Evolutionary conservation across 2,797 vertebrate genomes (phyloP), one percentile per base, ranked within the genome.

Genomic region (Cyprinodon diabolis): DNA sequence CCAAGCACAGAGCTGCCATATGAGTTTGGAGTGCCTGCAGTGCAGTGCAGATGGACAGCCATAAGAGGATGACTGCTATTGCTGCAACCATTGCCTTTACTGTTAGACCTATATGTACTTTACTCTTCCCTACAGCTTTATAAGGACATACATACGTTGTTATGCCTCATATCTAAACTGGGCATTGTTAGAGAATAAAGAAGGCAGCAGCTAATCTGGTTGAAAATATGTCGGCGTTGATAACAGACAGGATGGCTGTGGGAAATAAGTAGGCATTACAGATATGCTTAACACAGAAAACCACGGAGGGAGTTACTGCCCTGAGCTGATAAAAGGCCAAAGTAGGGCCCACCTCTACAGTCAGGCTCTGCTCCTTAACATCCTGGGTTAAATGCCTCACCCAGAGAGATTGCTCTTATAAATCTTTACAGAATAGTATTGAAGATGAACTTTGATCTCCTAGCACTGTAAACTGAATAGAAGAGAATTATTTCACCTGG

Each of bases 41-140:
- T 1, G 91, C 66, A 13, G 68, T 81, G 81, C 93, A 93, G 91
- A 92, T 93, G 92, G 92, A 87, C 49, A 66, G 35, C 56, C 56
- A 83, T 85, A 79, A 90, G 86, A 87, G 77, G 87, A 89, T 82
- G 82, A 90, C 84, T 83, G 84, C 82, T 87, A 82, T 84, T 72
- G 81, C 88, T 78, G 88, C 80, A 77, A 79, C 74, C 48, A 58
- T 13, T 25, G 83, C 78, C 82, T 84, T 80, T 76, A 76, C 25
- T 68, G 74, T 78, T 69, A 75, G 79, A 0, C 3, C 4, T 43
- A 17, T 30, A n/a, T 67, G 40, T n/a, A 45, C 30, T 0, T n/a
- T 40, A 15, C 8, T 14, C 25, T n/a, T 68, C 30, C 30, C 54
- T 30, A 13, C 25, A 52, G 66, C 49, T 37, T 12, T 37, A 52